These are phyloP conservation scores for Sisor rabdophorus DNA, from an alignment of 2,113 vertebrate genomes.

Conservation along the genomic window DNA sequence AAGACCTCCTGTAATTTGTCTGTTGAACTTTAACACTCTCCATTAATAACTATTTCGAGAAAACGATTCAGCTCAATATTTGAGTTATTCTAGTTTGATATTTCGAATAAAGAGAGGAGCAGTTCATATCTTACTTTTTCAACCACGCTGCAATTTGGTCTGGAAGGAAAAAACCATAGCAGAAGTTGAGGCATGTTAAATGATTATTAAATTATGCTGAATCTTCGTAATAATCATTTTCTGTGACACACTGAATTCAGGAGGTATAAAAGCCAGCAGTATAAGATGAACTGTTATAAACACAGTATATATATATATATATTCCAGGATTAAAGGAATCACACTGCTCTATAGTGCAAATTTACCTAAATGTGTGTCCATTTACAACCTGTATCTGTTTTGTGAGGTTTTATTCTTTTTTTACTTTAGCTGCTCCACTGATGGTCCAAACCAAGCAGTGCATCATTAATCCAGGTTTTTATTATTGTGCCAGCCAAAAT, in stretches of 20 bases:
- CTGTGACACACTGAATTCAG: not conserved
- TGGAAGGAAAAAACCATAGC: constrained; percentile 58
- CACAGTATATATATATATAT: not conserved
- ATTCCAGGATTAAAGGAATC: too few species aligned
- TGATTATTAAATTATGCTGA: not conserved
- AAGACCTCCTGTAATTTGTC: not conserved
- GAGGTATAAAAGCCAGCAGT: not conserved
- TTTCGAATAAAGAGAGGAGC: constrained; percentile 37
- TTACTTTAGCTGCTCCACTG: too few species aligned
- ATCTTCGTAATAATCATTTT: not conserved
- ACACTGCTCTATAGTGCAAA: too few species aligned
- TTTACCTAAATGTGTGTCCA: too few species aligned
- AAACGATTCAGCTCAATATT: not conserved
- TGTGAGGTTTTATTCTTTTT: too few species aligned
- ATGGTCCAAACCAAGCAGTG: too few species aligned
- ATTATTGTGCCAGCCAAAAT: too few species aligned
- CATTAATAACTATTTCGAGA: constrained; percentile 34
- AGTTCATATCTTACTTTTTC: constrained; percentile 75
- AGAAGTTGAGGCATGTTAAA: not conserved
- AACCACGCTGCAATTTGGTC: constrained; percentile 68
- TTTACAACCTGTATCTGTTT: too few species aligned
- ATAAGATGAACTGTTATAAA: not conserved
- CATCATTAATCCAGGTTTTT: too few species aligned
- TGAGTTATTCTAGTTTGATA: not conserved
- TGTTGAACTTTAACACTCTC: constrained; percentile 1